phyloP scores from a whole-genome alignment of 2,113 vertebrate genomes.

The Bolborhynchus lineola region DNA sequence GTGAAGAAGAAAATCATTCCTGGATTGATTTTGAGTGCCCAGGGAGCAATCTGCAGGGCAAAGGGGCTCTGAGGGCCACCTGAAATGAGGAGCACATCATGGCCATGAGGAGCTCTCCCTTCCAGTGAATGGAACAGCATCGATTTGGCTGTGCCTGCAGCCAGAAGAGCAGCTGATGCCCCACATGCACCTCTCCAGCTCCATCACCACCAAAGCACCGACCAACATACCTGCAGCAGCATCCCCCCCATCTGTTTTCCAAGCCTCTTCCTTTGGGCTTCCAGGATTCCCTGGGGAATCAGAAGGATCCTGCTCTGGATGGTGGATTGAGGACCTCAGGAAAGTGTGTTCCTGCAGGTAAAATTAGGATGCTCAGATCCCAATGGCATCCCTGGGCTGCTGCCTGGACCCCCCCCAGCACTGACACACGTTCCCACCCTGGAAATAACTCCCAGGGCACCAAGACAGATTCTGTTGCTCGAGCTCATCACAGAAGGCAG shows the following conservation, averaged over 20 bases:
- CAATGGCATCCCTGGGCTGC: too few relatives aligned
- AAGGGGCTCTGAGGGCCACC: neutral
- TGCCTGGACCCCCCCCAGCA: accelerated
- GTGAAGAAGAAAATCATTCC: neutral
- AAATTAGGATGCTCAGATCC: accelerated
- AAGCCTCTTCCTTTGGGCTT: neutral
- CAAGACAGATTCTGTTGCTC: neutral
- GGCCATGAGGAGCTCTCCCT: neutral
- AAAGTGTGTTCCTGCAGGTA: too few relatives aligned
- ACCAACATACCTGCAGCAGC: accelerated
- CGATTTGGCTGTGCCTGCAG: accelerated
- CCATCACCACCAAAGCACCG: neutral
- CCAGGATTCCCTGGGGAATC: accelerated
- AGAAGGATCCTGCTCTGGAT: accelerated
- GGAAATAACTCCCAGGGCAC: neutral
- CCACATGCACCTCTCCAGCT: neutral
- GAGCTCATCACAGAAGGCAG: neutral
- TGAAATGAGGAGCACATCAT: neutral
- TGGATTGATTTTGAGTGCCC: neutral
- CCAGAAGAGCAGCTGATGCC: neutral
- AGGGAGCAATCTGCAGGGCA: neutral
- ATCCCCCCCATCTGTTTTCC: accelerated
- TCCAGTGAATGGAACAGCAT: neutral
- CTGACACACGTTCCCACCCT: accelerated
- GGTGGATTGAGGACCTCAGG: accelerated